Evolutionary conservation across 2,888 invertebrate species (phyloP), one percentile per base, ranked within the genome.

Genomic region (Thymelicus lineola): DNA sequence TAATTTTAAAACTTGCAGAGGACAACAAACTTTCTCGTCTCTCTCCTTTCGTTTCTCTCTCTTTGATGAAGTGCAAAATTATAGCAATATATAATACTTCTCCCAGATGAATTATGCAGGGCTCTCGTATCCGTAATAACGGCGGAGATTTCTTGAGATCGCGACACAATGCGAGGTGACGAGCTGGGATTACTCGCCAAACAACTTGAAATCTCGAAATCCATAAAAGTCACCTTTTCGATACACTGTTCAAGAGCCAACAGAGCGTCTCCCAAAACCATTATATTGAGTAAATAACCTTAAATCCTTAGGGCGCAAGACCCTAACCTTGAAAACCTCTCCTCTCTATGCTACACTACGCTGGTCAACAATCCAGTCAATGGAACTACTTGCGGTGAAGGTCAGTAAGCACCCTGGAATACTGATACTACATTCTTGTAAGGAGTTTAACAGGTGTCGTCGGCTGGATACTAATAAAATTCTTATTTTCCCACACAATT

Each of bases 191-290:
- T 88, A 89, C 85, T 89, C 82, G 84, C 82, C 87, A 86, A 87
- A 88, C 86, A 85, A 83, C 86, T 85, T 81, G 83, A 85, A 84
- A 85, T 85, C 81, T 85, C 79, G 79, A 86, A 88, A 89, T 86
- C 85, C 83, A 82, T 85, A 84, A 84, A 85, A 85, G 79, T 85
- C 83, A 84, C 83, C 83, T 85, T 85, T 84, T 83, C 81, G 82
- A 83, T 84, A 82, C 79, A 75, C 73, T 71, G 74, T 75, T 76
- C 61, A 61, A 73, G 70, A 36, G 36, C 12, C 17, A 38, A 36
- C 62, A 36, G 48, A 36, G 4, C n/a, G 35, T 35, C 61, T 55
- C 45, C 46, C 14, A 6, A 48, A 57, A 36, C 20, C 14, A n/a
- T 68, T 57, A 62, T 36, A 36, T 59, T n/a, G 42, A 45, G 28